Base-by-base conservation (phyloP, 1,140 invertebrate genomes). In the Lordiphosa mommai region DNA sequence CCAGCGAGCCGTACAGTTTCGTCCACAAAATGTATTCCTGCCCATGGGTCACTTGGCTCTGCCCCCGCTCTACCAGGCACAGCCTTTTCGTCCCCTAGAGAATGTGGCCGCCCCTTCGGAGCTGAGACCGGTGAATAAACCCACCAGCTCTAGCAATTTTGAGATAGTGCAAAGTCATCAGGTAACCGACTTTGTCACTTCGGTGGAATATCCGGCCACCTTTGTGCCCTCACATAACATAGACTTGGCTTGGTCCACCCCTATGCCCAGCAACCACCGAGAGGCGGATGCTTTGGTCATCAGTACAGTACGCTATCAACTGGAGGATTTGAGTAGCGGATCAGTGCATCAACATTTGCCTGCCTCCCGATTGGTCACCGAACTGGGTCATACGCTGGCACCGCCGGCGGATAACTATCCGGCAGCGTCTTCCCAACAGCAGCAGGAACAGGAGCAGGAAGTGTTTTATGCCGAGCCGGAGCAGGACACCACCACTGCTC, bases 171-270 rank as follows among this genome's bases (percentile, higher is more conserved):
- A 92, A 60, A 93, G 92, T 84, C 88, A 93, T 47, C 91, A 92
- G 38, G 49, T 93, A 23, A 91, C 90, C 9, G 92, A 93, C 67
- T 93, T 90, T 72, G 89, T 92, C 8, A 92, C 93, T 32, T 91
- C 92, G 10, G 89, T 93, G 57, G 92, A 93, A 64, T 93, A 93
- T 88, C 93, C 93, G 5, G 89, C 92, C 9, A 91, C 91, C 33
- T 88, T 92, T 41, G 90, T 93, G 38, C 91, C 92, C 61, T 93
- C 93, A 27, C 92, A 92, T 49, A 66, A 93, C 17, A 90, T 93
- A 30, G 92, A 93, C 58, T 27, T 88, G 10, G 76, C n/a, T n/a
- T n/a, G 67, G 0, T 5, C 27, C 3, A 37, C 33, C 0, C 7
- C 50, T 6, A 10, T 61, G 50, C 46, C 60, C 7, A 3, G 1